Evolutionary conservation across 2,888 invertebrate species (phyloP), one percentile per base, ranked within the genome.

Genomic region (Halictus ligatus): DNA sequence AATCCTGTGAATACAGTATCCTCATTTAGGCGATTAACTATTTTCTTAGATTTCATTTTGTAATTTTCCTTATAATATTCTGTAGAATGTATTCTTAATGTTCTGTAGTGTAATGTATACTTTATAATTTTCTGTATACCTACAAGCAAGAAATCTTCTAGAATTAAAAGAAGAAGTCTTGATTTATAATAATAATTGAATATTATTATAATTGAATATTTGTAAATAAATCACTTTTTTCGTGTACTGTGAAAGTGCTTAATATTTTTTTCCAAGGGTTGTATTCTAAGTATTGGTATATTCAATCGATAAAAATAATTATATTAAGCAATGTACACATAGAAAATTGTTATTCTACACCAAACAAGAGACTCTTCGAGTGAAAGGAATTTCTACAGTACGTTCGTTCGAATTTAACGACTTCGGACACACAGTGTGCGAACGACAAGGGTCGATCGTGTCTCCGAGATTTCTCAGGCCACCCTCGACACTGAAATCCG

Each of bases 381-480:
- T 43, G 10, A 10, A 69, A 21, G 0, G 40, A 40, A 43, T 21
- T n/a, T 43, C 40, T 21, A n/a, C 12, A 18, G 40, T 21, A 25
- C 60, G 29, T 64, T 29, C 29, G 21, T 69, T 69, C 21, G 69
- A 12, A 12, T 43, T 18, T 3, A 40, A 69, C 21, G 35, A 21
- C 69, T n/a, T n/a, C 69, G 40, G 21, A 18, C 21, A 21, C 67
- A 21, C 29, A n/a, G 18, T 18, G 5, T n/a, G 35, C 8, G 69
- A 46, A 75, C 8, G 35, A 25, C 78, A 54, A 29, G 29, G 43
- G 2, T 12, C n/a, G 40, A 46, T 54, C 71, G 46, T 25, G 54
- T 60, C 58, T 6, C 25, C 21, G 67, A n/a, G 81, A 85, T 78
- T 86, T 60, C 69, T 21, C 78, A 29, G 78, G 54, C 43, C 81